Conservation (phyloP, 1,140 invertebrate genomes). For the Pogonognathellus flavescens region DNA sequence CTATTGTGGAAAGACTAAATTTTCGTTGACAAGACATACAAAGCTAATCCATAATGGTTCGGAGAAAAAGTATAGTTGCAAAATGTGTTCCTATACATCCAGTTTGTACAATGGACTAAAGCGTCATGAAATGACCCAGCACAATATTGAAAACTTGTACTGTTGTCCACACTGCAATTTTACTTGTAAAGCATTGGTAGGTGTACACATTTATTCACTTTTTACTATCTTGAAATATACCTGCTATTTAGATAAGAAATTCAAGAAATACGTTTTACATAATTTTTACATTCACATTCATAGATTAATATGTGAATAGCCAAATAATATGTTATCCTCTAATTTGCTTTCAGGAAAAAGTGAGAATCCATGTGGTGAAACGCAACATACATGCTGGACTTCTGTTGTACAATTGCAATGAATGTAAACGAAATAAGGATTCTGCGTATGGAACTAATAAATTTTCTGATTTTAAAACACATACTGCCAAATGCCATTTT, state of each 20-base stretch:
- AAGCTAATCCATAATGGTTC: background rate
- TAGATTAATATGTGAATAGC: too few species aligned
- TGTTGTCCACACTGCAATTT: conserved; percentile 51
- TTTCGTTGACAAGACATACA: conserved; percentile 6
- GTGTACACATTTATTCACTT: background rate
- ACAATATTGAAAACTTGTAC: background rate
- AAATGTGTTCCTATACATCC: conserved; percentile 28
- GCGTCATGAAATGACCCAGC: conserved; percentile 43
- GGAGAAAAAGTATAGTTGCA: conserved; percentile 19
- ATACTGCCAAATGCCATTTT: conserved; percentile 1
- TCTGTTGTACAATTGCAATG: conserved; percentile 37
- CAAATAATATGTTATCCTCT: background rate
- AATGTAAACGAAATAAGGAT: background rate
- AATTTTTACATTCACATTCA: too few species aligned
- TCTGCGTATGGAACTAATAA: background rate
- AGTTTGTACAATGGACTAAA: conserved; percentile 41
- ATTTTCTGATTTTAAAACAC: conserved; percentile 50
- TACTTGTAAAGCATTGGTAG: conserved; percentile 51
- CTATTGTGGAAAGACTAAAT: conserved; percentile 4
- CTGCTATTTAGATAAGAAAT: too few species aligned
- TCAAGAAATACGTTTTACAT: too few species aligned
- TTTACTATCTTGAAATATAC: background rate
- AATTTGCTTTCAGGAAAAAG: conserved; percentile 41
- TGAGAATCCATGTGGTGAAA: conserved; percentile 49
- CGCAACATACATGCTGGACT: conserved; percentile 27